Percentiles rank a stretch among this genome's conserved stretches.
phyloP scores from a whole-genome alignment of 64 coral and sea anemone genomes.

The Montipora foliosa region DNA sequence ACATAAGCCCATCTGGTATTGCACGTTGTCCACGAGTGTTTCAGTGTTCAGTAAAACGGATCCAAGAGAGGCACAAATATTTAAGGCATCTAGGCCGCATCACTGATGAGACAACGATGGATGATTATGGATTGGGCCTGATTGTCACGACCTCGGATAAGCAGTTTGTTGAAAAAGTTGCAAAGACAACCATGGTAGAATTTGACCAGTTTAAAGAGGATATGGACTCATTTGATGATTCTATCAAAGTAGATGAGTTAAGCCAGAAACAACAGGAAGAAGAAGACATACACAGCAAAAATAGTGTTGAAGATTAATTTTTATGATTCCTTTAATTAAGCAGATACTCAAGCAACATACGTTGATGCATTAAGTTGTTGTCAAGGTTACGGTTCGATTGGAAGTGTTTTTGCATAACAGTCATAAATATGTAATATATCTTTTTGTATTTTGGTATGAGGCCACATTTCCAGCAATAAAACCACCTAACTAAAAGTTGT shows the following conservation, averaged over 20 bases:
- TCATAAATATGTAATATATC: too few relatives aligned
- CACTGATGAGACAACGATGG: slow-evolving; percentile 74
- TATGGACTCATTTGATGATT: background rate
- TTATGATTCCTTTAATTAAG: background rate
- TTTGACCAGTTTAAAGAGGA: slow-evolving; percentile 69
- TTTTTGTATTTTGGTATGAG: too few relatives aligned
- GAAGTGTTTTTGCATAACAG: too few relatives aligned
- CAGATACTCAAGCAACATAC: too few relatives aligned
- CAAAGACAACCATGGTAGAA: slow-evolving; percentile 66
- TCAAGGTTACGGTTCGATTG: too few relatives aligned
- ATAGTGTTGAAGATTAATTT: background rate
- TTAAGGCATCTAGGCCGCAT: slow-evolving; percentile 72
- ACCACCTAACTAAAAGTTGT: too few relatives aligned
- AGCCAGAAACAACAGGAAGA: background rate
- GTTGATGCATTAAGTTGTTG: too few relatives aligned
- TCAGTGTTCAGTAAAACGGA: slow-evolving; percentile 92
- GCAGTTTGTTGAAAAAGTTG: slow-evolving; percentile 84
- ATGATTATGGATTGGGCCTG: slow-evolving; percentile 90
- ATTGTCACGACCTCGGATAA: slow-evolving; percentile 80
- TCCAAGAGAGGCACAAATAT: slow-evolving; percentile 91
- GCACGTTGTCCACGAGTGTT: slow-evolving; percentile 90
- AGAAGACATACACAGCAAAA: background rate
- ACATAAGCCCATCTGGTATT: slow-evolving; percentile 77
- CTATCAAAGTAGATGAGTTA: background rate
- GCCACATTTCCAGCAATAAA: too few relatives aligned